A percentile compares a stretch with the other conserved stretches of the same genome.
These are phyloP conservation scores for Adelognathus sp. DNA, from an alignment of 2,888 invertebrate genomes.

Conservation along the genomic window DNA sequence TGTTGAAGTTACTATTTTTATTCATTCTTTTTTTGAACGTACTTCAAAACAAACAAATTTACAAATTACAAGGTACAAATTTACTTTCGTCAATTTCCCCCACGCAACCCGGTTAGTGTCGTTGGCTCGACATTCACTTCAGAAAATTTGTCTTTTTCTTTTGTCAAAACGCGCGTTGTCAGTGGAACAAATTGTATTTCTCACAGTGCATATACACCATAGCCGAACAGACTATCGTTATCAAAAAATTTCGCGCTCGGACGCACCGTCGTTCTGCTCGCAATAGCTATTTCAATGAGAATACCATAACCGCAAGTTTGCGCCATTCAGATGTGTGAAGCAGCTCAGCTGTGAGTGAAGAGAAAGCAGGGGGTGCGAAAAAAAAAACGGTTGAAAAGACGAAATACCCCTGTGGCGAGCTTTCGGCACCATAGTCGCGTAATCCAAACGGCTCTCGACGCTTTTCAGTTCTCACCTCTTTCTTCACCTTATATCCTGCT, in stretches of 20 bases:
- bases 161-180: background rate
- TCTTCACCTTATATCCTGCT: conserved; percentile 19
- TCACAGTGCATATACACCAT: conserved; percentile 1
- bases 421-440: conserved; percentile 21
- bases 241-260: conserved; percentile 48
- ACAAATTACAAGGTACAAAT: too few relatives aligned
- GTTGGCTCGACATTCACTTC: too few relatives aligned
- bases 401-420: conserved; percentile 28
- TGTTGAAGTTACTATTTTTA: too few relatives aligned
- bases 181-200: conserved; percentile 14
- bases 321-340: background rate
- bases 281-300: background rate
- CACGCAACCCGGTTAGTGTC: too few relatives aligned
- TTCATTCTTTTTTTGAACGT: too few relatives aligned
- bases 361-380: conserved; percentile 11
- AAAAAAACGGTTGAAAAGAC: conserved; percentile 31
- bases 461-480: conserved; percentile 5
- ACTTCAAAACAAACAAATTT: too few relatives aligned
- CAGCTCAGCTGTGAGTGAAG: conserved; percentile 21
- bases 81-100: too few relatives aligned
- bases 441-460: conserved; percentile 18
- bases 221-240: conserved; percentile 42
- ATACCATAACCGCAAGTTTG: background rate
- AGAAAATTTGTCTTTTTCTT: background rate
- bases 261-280: background rate